Percentiles rank a stretch among this genome's conserved stretches.
phyloP scores from a whole-genome alignment of 2,797 vertebrate species.

The Gymnoscopelus microlampas region DNA sequence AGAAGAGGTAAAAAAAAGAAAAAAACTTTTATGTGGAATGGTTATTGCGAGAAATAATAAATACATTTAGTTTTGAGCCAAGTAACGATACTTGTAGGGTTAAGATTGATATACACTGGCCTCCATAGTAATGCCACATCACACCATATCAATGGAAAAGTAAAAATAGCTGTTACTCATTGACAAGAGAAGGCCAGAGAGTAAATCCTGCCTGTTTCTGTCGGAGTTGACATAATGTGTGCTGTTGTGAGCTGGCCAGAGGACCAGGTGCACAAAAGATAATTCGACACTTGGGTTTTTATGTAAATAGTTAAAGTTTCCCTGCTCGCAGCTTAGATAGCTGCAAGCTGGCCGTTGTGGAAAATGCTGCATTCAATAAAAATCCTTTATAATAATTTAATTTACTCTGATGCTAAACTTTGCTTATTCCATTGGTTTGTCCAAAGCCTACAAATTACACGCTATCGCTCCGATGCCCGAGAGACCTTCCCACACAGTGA shows the following conservation, averaged over 20 bases:
- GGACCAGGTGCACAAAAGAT: constrained; percentile 37
- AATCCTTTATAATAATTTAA: background rate
- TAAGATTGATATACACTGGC: too few relatives aligned
- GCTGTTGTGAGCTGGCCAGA: constrained; percentile 25
- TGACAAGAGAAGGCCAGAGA: constrained; percentile 15
- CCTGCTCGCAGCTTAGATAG: background rate
- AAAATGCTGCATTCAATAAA: background rate
- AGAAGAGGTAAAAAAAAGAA: too few relatives aligned
- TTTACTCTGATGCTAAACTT: background rate
- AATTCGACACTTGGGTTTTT: constrained; percentile 3
- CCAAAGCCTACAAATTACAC: background rate
- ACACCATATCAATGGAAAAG: too few relatives aligned
- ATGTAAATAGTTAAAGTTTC: constrained; percentile 27
- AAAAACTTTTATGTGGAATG: too few relatives aligned
- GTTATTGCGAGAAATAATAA: too few relatives aligned
- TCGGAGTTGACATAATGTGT: constrained; percentile 22
- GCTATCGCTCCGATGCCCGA: too few relatives aligned
- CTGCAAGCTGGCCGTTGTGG: background rate
- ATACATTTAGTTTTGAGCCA: too few relatives aligned
- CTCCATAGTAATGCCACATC: too few relatives aligned
- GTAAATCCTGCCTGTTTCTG: constrained; percentile 35
- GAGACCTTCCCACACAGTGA: too few relatives aligned
- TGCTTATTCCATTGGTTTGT: background rate
- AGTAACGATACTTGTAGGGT: too few relatives aligned
- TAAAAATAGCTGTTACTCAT: too few relatives aligned